Evolutionary conservation across 2,888 invertebrate genomes (phyloP).

Genomic region (Frankliniella fusca): DNA sequence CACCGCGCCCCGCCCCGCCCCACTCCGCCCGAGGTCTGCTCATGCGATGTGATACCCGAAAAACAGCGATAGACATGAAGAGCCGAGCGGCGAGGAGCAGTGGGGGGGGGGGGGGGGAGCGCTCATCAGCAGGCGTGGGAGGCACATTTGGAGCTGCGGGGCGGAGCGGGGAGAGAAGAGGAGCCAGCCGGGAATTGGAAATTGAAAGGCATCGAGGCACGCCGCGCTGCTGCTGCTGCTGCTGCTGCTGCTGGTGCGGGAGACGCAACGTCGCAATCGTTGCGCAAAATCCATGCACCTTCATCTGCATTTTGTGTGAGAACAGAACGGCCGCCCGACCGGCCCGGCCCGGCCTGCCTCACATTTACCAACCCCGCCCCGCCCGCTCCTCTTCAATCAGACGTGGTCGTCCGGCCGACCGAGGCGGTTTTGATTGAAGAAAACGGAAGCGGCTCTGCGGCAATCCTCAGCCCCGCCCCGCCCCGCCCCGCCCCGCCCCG

Average conservation of each 20-base stretch:
- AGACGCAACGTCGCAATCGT: not conserved
- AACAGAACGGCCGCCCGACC: not conserved
- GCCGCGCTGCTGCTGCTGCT: conserved; percentile 23
- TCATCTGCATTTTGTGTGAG: conserved; percentile 1
- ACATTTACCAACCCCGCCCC: no score
- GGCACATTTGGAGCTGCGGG: conserved; percentile 29
- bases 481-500: no score
- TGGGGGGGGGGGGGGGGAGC: conserved; percentile 33
- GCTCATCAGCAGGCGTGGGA: conserved; percentile 30
- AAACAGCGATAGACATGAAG: conserved; percentile 36
- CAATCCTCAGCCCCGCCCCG: no score
- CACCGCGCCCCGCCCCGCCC: not conserved
- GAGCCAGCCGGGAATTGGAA: conserved; percentile 34
- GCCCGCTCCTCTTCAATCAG: no score
- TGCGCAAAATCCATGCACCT: not conserved
- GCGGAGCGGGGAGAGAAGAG: conserved; percentile 27
- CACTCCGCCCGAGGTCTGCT: not conserved
- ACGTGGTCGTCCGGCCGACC: not conserved
- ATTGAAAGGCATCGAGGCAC: conserved; percentile 33
- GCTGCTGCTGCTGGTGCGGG: not conserved
- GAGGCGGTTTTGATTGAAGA: not conserved
- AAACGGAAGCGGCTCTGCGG: not conserved
- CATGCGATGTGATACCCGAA: conserved; percentile 31
- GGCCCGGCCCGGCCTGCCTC: not conserved
- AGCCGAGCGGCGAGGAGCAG: conserved; percentile 36